A percentile compares a stretch with the other conserved stretches of the same genome.
Conservation (phyloP, 2,113 vertebrate genomes). For the Heterochromis multidens region DNA sequence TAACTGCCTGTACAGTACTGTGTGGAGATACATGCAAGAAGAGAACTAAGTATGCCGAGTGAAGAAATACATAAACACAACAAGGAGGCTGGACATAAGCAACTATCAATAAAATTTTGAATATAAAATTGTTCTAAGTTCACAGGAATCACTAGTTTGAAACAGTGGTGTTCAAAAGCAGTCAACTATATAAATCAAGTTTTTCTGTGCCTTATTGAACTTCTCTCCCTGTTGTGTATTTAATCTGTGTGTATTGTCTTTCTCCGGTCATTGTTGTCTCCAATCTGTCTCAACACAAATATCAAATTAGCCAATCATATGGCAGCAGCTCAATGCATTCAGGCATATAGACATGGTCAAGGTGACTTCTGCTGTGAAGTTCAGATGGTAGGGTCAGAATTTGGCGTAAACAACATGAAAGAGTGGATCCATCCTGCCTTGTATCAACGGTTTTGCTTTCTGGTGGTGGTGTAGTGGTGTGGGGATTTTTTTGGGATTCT, state of each 20-base stretch:
- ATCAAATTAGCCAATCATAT: too few species aligned
- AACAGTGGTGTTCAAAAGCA: too few species aligned
- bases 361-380: background rate
- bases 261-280: background rate
- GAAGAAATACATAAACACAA: background rate
- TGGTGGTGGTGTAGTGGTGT: background rate
- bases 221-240: background rate
- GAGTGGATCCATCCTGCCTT: background rate
- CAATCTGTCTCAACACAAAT: too few species aligned
- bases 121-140: background rate
- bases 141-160: background rate
- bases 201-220: background rate
- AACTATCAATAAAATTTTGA: background rate
- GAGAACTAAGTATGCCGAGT: background rate
- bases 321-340: too few species aligned
- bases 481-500: background rate
- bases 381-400: background rate
- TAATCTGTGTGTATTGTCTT: background rate
- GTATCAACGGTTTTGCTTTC: background rate
- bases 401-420: fast-evolving
- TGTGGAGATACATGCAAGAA: background rate
- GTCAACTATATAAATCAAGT: background rate
- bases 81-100: background rate
- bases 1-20: background rate
- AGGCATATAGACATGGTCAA: too few species aligned